Evolutionary conservation across 2,888 invertebrate genomes (phyloP).

Genomic region (Girardia tigrina): DNA sequence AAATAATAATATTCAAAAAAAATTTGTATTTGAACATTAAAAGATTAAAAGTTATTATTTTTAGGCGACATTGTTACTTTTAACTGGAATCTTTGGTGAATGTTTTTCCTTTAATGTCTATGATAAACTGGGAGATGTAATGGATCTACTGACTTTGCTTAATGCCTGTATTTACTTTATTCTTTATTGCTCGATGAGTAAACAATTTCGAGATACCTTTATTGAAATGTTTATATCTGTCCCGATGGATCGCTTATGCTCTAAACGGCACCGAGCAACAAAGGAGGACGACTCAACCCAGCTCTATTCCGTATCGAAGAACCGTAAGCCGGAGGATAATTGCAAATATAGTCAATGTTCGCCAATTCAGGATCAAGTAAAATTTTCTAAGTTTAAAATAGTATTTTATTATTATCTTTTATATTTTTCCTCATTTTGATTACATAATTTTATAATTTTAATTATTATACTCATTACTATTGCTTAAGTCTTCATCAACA

Average conservation of each 20-base stretch:
- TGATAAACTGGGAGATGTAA: slow-evolving; percentile 14
- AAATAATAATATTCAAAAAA: no score
- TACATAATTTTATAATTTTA: no score
- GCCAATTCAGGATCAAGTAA: background rate
- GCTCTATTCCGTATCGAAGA: background rate
- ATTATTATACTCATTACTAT: no score
- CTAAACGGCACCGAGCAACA: background rate
- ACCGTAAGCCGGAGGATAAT: background rate
- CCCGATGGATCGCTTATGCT: background rate
- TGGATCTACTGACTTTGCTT: slow-evolving; percentile 20
- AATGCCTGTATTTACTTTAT: slow-evolving; percentile 24
- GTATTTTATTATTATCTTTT: no score
- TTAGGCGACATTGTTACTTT: slow-evolving; percentile 1
- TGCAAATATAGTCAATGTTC: background rate
- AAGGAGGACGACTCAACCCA: background rate
- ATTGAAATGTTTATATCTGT: slow-evolving; percentile 7
- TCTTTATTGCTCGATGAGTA: slow-evolving; percentile 23
- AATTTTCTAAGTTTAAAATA: no score
- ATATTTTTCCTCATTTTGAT: no score
- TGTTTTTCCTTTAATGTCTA: slow-evolving; percentile 21
- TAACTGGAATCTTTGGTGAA: background rate
- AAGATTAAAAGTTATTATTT: no score
- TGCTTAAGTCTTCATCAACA: no score
- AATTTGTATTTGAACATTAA: no score
- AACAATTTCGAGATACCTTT: slow-evolving; percentile 29